Conservation (phyloP, 2,113 vertebrate genomes). For the Mustela nigripes region DNA sequence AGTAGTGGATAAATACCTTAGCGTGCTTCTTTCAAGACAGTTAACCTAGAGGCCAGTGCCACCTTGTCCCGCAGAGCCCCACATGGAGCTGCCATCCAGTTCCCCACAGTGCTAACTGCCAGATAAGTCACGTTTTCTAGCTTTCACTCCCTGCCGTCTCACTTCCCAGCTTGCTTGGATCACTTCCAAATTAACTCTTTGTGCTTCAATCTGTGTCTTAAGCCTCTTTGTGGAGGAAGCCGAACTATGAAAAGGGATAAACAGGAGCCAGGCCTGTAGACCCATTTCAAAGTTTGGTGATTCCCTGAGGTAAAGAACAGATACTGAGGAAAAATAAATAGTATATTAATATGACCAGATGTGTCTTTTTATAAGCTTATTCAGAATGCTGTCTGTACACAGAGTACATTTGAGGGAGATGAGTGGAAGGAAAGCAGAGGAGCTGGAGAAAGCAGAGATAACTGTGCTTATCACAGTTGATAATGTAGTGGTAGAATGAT, state of each 20-base stretch:
- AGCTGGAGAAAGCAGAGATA: not conserved
- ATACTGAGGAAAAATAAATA: not conserved
- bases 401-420: not conserved
- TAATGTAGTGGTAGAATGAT: too few species aligned
- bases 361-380: not conserved
- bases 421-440: not conserved
- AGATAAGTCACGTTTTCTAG: not conserved
- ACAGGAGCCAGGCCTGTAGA: not conserved
- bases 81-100: fast-evolving
- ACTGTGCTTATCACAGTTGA: too few species aligned
- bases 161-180: not conserved
- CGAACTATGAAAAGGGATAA: not conserved
- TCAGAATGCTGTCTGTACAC: not conserved
- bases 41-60: not conserved
- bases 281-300: not conserved
- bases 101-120: not conserved
- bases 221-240: not conserved
- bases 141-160: not conserved
- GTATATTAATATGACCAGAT: not conserved
- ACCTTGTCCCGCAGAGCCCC: too few species aligned
- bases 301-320: not conserved
- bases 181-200: not conserved
- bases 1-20: not conserved
- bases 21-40: not conserved
- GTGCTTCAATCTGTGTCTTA: not conserved